Base-by-base conservation (phyloP, 2,888 invertebrate species). In the Hypomecis atomaria region DNA sequence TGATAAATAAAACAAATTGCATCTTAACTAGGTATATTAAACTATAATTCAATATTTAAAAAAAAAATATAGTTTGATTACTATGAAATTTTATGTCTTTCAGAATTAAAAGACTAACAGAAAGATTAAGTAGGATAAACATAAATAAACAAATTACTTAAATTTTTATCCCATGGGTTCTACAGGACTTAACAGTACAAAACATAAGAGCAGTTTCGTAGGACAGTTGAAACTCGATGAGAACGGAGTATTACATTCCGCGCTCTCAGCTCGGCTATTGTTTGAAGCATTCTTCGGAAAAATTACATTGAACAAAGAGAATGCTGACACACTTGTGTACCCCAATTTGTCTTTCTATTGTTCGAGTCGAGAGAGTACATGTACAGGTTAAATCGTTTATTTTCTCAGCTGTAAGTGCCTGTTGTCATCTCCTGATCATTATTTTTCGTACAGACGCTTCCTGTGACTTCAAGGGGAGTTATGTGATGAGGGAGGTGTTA, bases 291-390 rank as follows among this genome's bases (percentile, higher is more conserved):
- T 85, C 81, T 83, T 78, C 63, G 78, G 74, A 78, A 86, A 85
- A 86, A 88, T 86, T 83, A 81, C 78, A 64, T 67, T 70, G 76
- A 82, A 86, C 87, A 87, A 87, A 79, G 79, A 77, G 79, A 77
- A 78, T 69, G 82, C 80, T 85, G 78, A 86, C 85, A 83, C 78
- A 81, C 78, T 79, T 78, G 74, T 82, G 77, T 81, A 82, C 80
- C 79, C 81, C 83, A 85, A 87, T 88, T 88, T 87, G 83, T 85
- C 84, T 83, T 74, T 69, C 75, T 74, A 85, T 88, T 88, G 86
- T 87, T 82, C 71, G 74, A 63, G 48, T 68, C 43, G 72, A 81
- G 80, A 79, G 77, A 74, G 74, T 83, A 82, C 85, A 60, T 57
- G 84, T 85, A 77, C 71, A 72, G 73, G 74, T 75, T 78, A 75